phyloP scores from a whole-genome alignment of 2,797 vertebrate species.

The Peromyscus melanophrys region DNA sequence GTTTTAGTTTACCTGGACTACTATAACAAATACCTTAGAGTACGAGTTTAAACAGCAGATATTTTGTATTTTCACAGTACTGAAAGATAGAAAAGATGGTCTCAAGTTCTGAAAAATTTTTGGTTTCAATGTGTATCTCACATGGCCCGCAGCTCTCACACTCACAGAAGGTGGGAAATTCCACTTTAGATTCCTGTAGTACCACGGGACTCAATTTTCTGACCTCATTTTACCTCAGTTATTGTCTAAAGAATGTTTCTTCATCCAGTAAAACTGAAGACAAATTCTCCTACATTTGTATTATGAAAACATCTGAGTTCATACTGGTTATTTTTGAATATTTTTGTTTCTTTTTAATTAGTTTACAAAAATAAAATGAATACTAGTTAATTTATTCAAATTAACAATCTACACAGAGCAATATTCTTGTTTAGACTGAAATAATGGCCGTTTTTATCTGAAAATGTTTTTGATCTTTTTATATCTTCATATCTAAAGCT shows the following conservation, averaged over 20 bases:
- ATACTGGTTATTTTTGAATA: not conserved
- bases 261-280: not conserved
- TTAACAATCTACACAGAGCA: not conserved
- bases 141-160: not conserved
- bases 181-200: not conserved
- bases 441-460: not conserved
- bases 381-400: constrained; percentile 6
- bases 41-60: not conserved
- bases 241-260: not conserved
- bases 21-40: not conserved
- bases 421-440: constrained; percentile 17
- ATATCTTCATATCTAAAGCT: constrained; percentile 41
- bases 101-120: not conserved
- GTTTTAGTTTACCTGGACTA: not conserved
- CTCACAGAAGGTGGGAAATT: rapidly evolving
- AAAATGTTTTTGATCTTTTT: constrained; percentile 66
- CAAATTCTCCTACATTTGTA: not conserved
- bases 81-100: not conserved
- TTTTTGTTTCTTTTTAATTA: not conserved
- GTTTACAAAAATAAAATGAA: not conserved
- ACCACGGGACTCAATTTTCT: not conserved
- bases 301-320: not conserved
- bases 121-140: not conserved
- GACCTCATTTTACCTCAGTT: not conserved
- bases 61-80: not conserved